Evolutionary conservation across 2,797 vertebrate genomes (phyloP), one percentile per base, ranked within the genome.

Genomic region (Cossypha heuglini): DNA sequence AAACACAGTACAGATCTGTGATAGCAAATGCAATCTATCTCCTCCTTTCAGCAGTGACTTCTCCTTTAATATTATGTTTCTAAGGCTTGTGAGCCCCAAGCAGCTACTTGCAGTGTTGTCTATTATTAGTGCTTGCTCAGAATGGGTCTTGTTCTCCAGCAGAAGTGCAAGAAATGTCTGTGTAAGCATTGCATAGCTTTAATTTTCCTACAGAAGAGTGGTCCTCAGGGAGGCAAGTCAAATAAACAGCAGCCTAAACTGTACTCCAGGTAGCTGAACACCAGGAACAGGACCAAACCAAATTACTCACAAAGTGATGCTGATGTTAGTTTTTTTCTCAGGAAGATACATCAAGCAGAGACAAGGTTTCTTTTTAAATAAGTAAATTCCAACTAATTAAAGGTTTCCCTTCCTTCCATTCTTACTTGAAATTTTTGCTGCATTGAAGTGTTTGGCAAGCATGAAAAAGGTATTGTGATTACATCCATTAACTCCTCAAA

Each of bases 221-320:
- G 88, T 92, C 94, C 86, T 89, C 29, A 0, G 95, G 96, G 96
- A 97, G 37, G 35, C 71, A 55, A 83, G 71, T 95, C 89, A 94
- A 96, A 94, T 95, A 97, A 98, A 81, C 72, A 94, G 83, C 83
- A 93, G 80, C 8, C 25, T 86, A 88, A 95, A 96, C 78, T 63
- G 33, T 45, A 29, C 71, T 87, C 88, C 61, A 88, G 87, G 4
- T 67, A 92, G 42, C 40, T 46, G 28, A 58, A 71, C 59, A 72
- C 42, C 25, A 81, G 68, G 82, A 96, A 76, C 37, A 25, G 52
- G 54, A 87, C 62, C 73, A 94, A 31, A 35, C 9, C 19, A 18
- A 88, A 93, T 85, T 82, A 71, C 75, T 69, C 64, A 91, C 49
- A 69, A 83, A 85, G 66, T 72, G 78, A 76, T 94, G 95, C 89